Base-by-base conservation (phyloP, 2,888 invertebrate genomes). In the Tricholauxania praeusta region DNA sequence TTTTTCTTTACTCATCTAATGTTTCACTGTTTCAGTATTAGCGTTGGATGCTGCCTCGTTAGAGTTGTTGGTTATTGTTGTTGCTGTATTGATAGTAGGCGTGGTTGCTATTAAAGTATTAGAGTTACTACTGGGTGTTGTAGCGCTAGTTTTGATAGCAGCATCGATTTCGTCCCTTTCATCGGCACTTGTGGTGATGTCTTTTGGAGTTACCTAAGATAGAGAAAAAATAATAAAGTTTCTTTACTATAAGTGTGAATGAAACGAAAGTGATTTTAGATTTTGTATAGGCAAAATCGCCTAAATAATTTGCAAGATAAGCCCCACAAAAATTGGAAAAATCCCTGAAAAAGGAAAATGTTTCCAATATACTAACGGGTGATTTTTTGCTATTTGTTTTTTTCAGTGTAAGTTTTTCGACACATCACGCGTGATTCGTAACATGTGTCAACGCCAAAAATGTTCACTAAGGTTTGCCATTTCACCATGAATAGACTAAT, bases 121-220 rank as follows among this genome's bases (percentile, higher is more conserved):
- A 85, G 81, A 67, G 84, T 83, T 28, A 39, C 39, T 39, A 39
- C 39, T 39, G 39, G 82, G 79, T 73, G 84, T 80, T 72, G 73
- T 73, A 73, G 78, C 72, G 3, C 4, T 28, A 28, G 28, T 75
- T 72, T 69, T 69, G 81, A 77, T 79, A 80, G 77, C 81, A 82
- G 76, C 78, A 76, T 83, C 84, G 73, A 80, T 80, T 79, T 83
- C 84, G 73, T 82, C 82, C 71, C 79, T 78, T 77, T 78, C 79
- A 76, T 84, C 82, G 73, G 80, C 81, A 79, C 82, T 82, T 75
- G 79, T 82, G 80, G 84, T 78, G 82, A 83, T 83, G 80, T 84
- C 85, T 76, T 82, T 83, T 80, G 85, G 86, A 85, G 86, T 86
- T 85, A 84, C 84, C 86, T 86, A 60, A 7, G 68, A 68, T 14